Percentiles rank a stretch among this genome's conserved stretches.
phyloP scores from a whole-genome alignment of 2,797 vertebrate species.

The Eulemur albifrons region DNA sequence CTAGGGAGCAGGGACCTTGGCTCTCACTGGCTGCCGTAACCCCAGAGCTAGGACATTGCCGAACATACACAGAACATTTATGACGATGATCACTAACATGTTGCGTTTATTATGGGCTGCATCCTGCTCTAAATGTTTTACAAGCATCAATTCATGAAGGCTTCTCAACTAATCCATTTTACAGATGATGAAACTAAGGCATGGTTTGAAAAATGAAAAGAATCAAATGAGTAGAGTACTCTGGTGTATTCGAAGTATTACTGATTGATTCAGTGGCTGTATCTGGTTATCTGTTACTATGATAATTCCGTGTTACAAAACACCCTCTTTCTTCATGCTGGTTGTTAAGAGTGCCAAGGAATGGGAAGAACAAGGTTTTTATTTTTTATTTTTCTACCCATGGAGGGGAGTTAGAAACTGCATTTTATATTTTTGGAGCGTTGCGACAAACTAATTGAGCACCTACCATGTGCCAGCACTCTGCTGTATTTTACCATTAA shows the following conservation, averaged over 20 bases:
- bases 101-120: rapidly evolving
- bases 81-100: rapidly evolving
- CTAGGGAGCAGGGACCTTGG: too few relatives aligned
- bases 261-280: not conserved
- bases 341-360: not conserved
- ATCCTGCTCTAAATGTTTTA: not conserved
- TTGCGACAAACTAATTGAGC: not conserved
- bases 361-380: not conserved
- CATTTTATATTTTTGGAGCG: not conserved
- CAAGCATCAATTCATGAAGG: not conserved
- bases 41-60: not conserved
- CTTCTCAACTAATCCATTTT: not conserved
- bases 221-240: not conserved
- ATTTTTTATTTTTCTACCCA: not conserved
- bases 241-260: not conserved
- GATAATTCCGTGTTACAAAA: not conserved
- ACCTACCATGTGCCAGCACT: not conserved
- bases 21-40: not conserved
- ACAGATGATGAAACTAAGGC: not conserved
- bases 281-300: not conserved
- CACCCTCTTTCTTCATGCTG: not conserved
- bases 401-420: not conserved
- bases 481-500: slow-evolving; percentile 5
- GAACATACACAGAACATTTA: rapidly evolving
- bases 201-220: not conserved